Percentiles rank a stretch among this genome's conserved stretches.
These are phyloP conservation scores for Pseudeuparius sepicola DNA, from an alignment of 2,888 invertebrate genomes.

Conservation along the genomic window DNA sequence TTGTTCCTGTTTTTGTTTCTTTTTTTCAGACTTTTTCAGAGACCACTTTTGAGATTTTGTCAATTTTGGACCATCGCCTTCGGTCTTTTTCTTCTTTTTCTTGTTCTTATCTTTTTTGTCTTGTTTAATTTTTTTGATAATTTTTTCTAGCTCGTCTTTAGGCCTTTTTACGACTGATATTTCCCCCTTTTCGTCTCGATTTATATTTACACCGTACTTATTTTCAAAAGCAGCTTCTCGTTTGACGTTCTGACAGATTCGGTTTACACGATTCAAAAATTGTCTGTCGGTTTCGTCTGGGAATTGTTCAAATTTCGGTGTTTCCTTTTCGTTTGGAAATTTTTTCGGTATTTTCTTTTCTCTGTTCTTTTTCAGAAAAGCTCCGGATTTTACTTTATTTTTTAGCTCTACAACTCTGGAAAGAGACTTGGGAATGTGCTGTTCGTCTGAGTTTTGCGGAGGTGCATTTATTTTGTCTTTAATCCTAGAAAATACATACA, in stretches of 20 bases:
- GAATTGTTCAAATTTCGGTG: constrained; percentile 42
- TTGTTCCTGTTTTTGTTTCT: constrained; percentile 22
- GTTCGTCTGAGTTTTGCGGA: constrained; percentile 58
- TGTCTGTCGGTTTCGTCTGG: constrained; percentile 52
- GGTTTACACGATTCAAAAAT: constrained; percentile 56
- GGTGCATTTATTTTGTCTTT: constrained; percentile 66
- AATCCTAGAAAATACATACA: constrained; percentile 46
- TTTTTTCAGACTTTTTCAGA: constrained; percentile 41
- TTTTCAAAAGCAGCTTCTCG: constrained; percentile 51
- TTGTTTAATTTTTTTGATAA: constrained; percentile 38
- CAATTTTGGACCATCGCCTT: constrained; percentile 35
- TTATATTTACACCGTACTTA: constrained; percentile 50
- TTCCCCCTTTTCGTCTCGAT: constrained; percentile 45
- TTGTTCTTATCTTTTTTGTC: constrained; percentile 30
- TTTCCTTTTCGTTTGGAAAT: constrained; percentile 11
- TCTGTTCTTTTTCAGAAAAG: constrained; percentile 29
- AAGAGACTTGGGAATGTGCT: constrained; percentile 66
- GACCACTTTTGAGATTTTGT: constrained; percentile 46
- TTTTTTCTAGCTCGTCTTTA: constrained; percentile 45
- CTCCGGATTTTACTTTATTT: constrained; percentile 37
- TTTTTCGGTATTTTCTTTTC: constrained; percentile 21
- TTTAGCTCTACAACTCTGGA: constrained; percentile 51
- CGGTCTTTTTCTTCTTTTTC: constrained; percentile 34
- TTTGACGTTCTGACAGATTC: constrained; percentile 51
- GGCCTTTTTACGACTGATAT: constrained; percentile 40